Base-by-base conservation (phyloP, 2,113 vertebrate species). In the Albula goreensis region DNA sequence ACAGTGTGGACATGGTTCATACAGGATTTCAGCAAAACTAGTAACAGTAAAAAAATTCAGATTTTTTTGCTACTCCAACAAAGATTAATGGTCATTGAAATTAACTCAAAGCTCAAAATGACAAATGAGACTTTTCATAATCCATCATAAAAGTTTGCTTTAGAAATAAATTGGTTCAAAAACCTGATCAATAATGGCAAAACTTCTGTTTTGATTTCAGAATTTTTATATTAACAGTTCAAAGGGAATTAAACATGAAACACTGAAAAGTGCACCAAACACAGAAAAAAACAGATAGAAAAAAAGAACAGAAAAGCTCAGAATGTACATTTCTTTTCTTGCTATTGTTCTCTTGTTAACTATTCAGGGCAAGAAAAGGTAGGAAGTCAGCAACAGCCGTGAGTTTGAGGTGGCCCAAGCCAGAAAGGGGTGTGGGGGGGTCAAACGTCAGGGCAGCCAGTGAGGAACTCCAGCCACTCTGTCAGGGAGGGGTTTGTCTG, bases 391-490 rank as follows among this genome's bases (percentile, higher is more conserved):
- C 31, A 41, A 41, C 31, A 41, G 31, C 31, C 31, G 31, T 41
- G 31, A 41, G 31, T 41, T 41, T 41, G 31, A 41, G 31, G 31
- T 41, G 31, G 31, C 1, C 31, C 31, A 41, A 41, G 31, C 31
- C 31, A 41, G 31, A 19, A 2, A 15, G 53, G 8, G 60, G n/a
- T n/a, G 53, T 12, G 12, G 51, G 2, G 5, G 19, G 12, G 41
- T 95, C 91, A 95, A 87, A 95, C 0, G 60, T 93, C 87, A 0
- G 91, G 84, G 84, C 84, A 87, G 86, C 25, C 91, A 84, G 82
- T 88, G 70, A 96, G 94, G 31, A 93, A 89, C 5, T 93, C 88
- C 87, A 96, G 80, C 94, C 94, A 96, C 12, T 93, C 89, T 0
- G 92, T 94, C 78, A 96, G 91, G 78, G 89, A 83, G 50, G 88